Conservation (phyloP, 2,113 vertebrate species). For the Amblyornis subalaris region DNA sequence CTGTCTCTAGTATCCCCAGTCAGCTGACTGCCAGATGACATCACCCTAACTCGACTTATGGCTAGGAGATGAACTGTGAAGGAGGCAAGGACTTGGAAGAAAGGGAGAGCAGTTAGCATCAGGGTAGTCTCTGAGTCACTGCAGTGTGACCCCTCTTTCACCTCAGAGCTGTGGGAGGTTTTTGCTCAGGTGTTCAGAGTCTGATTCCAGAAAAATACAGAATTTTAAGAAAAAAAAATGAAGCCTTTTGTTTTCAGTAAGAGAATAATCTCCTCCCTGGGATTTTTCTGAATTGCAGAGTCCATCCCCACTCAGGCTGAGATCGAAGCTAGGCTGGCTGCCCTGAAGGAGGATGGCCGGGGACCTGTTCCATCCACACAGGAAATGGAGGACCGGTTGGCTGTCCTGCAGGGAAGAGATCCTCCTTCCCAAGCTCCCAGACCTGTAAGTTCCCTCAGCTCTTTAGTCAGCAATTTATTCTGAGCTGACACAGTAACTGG, state of each 20-base stretch:
- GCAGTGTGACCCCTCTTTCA: background rate
- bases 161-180: accelerated
- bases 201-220: background rate
- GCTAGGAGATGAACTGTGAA: background rate
- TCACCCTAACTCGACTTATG: background rate
- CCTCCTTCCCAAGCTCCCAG: constrained; percentile 72
- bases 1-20: background rate
- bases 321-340: constrained; percentile 87
- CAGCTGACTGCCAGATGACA: background rate
- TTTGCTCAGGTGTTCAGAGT: background rate
- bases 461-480: background rate
- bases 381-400: constrained; percentile 89
- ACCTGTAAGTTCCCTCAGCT: constrained; percentile 70
- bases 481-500: background rate
- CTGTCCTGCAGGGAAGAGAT: constrained; percentile 77
- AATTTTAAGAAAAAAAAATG: background rate
- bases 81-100: background rate
- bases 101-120: background rate
- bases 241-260: background rate
- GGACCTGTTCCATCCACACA: constrained; percentile 75
- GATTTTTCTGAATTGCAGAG: constrained; percentile 69
- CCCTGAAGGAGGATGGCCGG: constrained; percentile 74
- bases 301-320: constrained; percentile 84
- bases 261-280: background rate
- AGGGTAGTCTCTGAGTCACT: background rate